Evolutionary conservation across 35 echinoderm and acorn worm genomes (phyloP).

Genomic region (Lytechinus variegatus): DNA sequence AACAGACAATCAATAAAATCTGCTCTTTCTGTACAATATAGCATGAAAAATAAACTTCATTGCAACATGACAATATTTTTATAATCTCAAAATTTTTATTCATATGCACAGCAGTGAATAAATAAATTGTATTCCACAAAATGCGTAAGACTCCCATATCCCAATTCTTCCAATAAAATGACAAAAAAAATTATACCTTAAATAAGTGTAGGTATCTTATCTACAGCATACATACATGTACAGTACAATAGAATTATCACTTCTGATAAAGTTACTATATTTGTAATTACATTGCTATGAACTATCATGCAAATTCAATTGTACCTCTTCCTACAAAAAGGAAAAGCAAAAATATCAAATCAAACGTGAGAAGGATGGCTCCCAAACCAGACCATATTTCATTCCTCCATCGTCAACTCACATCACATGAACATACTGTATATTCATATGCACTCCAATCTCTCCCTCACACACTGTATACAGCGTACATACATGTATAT

Average conservation of each 20-base stretch:
- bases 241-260: no score
- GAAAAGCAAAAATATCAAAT: neutral
- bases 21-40: neutral
- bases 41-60: neutral
- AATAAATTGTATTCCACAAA: neutral
- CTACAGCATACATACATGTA: no score
- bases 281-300: no score
- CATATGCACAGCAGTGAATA: neutral
- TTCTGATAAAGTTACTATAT: no score
- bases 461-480: neutral
- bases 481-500: neutral
- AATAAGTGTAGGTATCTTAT: no score
- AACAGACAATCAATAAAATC: neutral
- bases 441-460: neutral
- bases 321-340: neutral
- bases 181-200: no score
- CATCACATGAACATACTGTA: neutral
- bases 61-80: neutral
- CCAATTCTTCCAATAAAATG: no score
- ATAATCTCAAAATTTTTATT: neutral
- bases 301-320: neutral
- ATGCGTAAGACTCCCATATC: no score
- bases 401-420: neutral
- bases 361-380: neutral
- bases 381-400: neutral